phyloP scores from a whole-genome alignment of 2,113 vertebrate species.

The Brachyhypopomus gauderio region DNA sequence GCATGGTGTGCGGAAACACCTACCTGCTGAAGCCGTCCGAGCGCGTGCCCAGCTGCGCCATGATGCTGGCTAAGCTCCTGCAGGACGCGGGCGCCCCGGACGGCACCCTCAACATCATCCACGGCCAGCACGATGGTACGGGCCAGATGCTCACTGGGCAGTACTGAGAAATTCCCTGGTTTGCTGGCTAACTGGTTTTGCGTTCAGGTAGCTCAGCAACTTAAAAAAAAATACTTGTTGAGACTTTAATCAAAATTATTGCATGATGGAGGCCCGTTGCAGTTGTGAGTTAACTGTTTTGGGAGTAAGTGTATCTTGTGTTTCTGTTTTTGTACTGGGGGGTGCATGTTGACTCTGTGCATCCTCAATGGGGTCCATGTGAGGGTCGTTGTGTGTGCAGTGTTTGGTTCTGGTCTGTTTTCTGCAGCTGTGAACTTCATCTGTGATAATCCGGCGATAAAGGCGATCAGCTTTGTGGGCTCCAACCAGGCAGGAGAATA shows the following conservation, averaged over 20 bases:
- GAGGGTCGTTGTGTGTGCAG: neutral
- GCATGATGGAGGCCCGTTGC: too few species aligned
- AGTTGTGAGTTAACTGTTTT: too few species aligned
- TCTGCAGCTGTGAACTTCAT: slow-evolving; percentile 92
- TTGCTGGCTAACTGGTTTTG: neutral
- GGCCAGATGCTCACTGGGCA: neutral
- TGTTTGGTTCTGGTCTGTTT: slow-evolving; percentile 47
- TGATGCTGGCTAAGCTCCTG: slow-evolving; percentile 90
- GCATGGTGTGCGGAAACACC: slow-evolving; percentile 95
- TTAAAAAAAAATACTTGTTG: neutral
- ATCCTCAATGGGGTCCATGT: too few species aligned
- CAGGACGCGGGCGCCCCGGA: slow-evolving; percentile 93
- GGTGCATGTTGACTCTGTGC: too few species aligned
- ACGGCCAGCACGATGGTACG: slow-evolving; percentile 90
- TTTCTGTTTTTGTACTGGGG: too few species aligned
- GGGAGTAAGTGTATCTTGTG: too few species aligned
- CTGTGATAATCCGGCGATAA: slow-evolving; percentile 95
- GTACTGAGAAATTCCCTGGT: neutral
- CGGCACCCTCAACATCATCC: slow-evolving; percentile 92
- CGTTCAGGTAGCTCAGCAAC: neutral
- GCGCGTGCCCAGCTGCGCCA: slow-evolving; percentile 88
- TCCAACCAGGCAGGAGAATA: slow-evolving; percentile 97
- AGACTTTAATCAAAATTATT: too few species aligned
- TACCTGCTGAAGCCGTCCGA: slow-evolving; percentile 96
- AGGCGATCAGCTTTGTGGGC: slow-evolving; percentile 97